These are phyloP conservation scores for Digitonthophagus gazella DNA, from an alignment of 2,888 invertebrate genomes.

Conservation along the genomic window DNA sequence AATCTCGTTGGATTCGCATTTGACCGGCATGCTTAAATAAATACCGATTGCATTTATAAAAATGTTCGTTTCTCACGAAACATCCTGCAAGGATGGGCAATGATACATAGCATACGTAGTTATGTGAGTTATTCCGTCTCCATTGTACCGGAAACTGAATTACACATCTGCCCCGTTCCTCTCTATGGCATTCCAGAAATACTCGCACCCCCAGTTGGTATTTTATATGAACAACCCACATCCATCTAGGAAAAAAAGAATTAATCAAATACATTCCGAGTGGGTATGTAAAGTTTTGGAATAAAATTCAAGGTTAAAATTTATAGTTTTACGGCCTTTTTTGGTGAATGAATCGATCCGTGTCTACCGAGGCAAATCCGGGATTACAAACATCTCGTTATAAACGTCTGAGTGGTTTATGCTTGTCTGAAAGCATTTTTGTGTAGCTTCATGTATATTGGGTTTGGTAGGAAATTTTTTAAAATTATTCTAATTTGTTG, in stretches of 20 bases:
- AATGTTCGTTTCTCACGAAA: background rate
- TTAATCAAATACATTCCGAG: too few species aligned
- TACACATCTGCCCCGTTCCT: background rate
- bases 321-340: too few species aligned
- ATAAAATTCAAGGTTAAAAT: too few species aligned
- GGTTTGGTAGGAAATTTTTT: too few species aligned
- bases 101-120: background rate
- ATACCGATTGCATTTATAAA: background rate
- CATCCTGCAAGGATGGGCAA: background rate
- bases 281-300: too few species aligned
- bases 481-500: too few species aligned
- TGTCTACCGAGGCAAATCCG: too few species aligned
- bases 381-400: too few species aligned
- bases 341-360: too few species aligned
- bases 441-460: too few species aligned
- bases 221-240: background rate
- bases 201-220: background rate
- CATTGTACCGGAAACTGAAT: background rate
- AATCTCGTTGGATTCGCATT: background rate
- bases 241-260: background rate
- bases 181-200: background rate
- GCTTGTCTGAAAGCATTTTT: too few species aligned
- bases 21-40: background rate
- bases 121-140: background rate
- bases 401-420: too few species aligned